Percentiles rank a stretch among this genome's conserved stretches.
Evolutionary conservation across 2,113 vertebrate species (phyloP).

Genomic region (Romanogobio albipinnatus): DNA sequence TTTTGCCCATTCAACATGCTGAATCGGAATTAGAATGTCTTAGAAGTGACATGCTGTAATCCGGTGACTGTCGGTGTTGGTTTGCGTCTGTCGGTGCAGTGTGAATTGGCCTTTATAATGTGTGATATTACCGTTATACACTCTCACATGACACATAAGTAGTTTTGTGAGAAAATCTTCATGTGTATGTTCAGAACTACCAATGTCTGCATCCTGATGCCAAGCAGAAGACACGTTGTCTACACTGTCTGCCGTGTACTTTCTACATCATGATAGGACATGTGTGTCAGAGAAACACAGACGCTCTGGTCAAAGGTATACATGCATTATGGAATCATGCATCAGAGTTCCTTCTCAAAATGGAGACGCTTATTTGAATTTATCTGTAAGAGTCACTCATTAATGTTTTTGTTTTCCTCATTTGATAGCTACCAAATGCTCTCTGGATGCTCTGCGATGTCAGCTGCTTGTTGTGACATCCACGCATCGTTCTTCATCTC

Average conservation of each 20-base stretch:
- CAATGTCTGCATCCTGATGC: conserved; percentile 74
- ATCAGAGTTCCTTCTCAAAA: conserved; percentile 4
- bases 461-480: conserved; percentile 67
- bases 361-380: not conserved
- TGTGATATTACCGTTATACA: not conserved
- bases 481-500: conserved; percentile 62
- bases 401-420: conserved; percentile 21
- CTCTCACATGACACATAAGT: not conserved
- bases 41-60: no score
- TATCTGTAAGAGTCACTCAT: not conserved
- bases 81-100: no score
- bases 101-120: not conserved
- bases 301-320: conserved; percentile 83
- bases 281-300: conserved; percentile 81
- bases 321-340: not conserved
- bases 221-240: conserved; percentile 82
- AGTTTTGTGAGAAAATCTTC: not conserved
- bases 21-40: no score
- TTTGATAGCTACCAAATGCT: conserved; percentile 75
- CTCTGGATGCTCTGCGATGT: conserved; percentile 76
- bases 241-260: conserved; percentile 78
- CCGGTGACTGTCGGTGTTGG: no score
- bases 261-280: conserved; percentile 81
- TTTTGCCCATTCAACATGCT: no score
- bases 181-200: conserved; percentile 68